Evolutionary conservation across 2,888 invertebrate genomes (phyloP).

Genomic region (Parapristionchus giblindavisi): DNA sequence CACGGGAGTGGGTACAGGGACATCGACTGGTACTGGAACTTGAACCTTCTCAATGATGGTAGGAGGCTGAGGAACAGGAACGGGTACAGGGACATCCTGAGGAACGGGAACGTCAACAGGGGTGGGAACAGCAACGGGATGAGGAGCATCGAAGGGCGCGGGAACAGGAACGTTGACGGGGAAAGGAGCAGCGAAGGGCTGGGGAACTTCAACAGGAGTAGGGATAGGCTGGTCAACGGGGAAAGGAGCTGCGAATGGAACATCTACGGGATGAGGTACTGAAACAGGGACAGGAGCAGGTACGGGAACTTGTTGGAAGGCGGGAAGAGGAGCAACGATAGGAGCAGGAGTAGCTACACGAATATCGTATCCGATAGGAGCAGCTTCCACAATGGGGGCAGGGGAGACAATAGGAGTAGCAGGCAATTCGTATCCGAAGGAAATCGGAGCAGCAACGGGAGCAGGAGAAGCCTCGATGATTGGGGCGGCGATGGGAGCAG

Average conservation of each 20-base stretch:
- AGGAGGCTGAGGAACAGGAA: conserved; percentile 36
- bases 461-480: not conserved
- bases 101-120: conserved; percentile 24
- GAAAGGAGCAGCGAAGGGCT: conserved; percentile 19
- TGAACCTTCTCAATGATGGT: conserved; percentile 35
- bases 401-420: not conserved
- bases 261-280: conserved; percentile 20
- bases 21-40: conserved; percentile 24
- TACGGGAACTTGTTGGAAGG: conserved; percentile 5
- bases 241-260: conserved; percentile 6
- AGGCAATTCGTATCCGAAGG: too few relatives aligned
- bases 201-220: conserved; percentile 3
- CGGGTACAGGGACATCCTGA: conserved; percentile 21
- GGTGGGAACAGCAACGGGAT: conserved; percentile 29
- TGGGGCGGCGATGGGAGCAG: not conserved
- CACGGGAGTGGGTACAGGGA: conserved; percentile 32
- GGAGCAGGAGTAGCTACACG: not conserved
- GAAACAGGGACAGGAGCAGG: conserved; percentile 25
- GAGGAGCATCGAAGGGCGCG: conserved; percentile 18
- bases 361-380: not conserved
- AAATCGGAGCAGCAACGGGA: not conserved
- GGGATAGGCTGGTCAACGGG: conserved; percentile 16
- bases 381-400: too few relatives aligned
- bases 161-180: conserved; percentile 33
- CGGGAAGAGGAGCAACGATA: conserved; percentile 4